Evolutionary conservation across 2,113 vertebrate genomes (phyloP), one percentile per base, ranked within the genome.

Genomic region (Holacanthus passer): DNA sequence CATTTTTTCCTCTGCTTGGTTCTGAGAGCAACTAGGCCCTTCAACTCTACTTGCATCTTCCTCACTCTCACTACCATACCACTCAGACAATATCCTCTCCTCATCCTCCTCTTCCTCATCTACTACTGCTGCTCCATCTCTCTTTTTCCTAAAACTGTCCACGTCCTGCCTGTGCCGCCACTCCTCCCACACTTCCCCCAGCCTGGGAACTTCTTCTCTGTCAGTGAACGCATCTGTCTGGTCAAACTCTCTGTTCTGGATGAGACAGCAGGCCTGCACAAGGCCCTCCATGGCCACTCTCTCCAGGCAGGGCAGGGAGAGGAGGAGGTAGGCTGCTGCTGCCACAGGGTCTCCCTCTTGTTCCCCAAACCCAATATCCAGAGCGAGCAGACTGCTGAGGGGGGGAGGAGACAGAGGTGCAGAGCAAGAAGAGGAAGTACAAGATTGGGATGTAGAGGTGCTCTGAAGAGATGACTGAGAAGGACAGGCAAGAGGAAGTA

Each of bases 281-380:
- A 95, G 79, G 19, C 90, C 89, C 19, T 94, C 95, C 43, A 95
- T 12, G 2, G 92, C 94, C 70, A 93, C 70, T 50, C 84, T 92
- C 48, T 92, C 84, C 50, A 96, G 87, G 63, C 14, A n/a, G 7
- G 93, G 88, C 79, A 95, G 69, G 29, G 89, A 56, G 13, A 96
- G 94, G 48, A 96, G 89, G 6, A 96, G 91, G 62, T 90, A 93
- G 32, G 93, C 92, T 4, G 92, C 87, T 2, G 88, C 88, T 0
- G 70, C 82, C 10, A 43, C 77, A 11, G 77, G 29, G 13, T 95
- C 93, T 2, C 47, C 84, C 55, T 93, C 89, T 47, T 77, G 68
- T 80, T 93, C 82, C 69, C 89, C 94, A 60, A 95, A 91, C 19
- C 93, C 92, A 16, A 94, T 93, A 82, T 95, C 94, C 71, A 93